A percentile compares a stretch with the other conserved stretches of the same genome.
Conservation (phyloP, 2,113 vertebrate genomes). For the Talpa occidentalis region DNA sequence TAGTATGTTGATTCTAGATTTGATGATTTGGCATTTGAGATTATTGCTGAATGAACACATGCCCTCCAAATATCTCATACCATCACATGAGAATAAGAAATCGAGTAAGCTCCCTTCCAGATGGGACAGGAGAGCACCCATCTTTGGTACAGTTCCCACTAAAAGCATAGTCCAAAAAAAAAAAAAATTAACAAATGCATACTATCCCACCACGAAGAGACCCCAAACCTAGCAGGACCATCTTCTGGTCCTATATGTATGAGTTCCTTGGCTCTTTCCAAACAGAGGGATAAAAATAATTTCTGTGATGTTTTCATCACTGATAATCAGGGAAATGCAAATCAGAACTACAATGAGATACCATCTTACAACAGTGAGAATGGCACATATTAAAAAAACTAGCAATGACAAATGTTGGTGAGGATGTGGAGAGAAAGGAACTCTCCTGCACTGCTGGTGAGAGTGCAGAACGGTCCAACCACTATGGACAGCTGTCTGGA, state of each 20-base stretch:
- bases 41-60: neutral
- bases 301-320: neutral
- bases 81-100: neutral
- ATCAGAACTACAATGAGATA: no score
- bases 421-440: no score
- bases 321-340: no score
- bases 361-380: no score
- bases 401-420: no score
- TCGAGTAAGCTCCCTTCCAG: neutral
- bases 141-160: neutral
- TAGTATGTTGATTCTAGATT: neutral
- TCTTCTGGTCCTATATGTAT: neutral
- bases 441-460: no score
- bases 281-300: slow-evolving; percentile 17
- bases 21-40: slow-evolving; percentile 15
- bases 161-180: neutral
- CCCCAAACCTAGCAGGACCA: neutral
- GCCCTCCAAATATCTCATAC: neutral
- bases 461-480: no score
- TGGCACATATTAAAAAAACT: no score
- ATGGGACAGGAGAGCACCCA: neutral
- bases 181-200: neutral
- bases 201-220: neutral
- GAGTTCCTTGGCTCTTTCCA: neutral
- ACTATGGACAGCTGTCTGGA: no score